Conservation (phyloP, 2,113 vertebrate genomes). For the Otus sunia region DNA sequence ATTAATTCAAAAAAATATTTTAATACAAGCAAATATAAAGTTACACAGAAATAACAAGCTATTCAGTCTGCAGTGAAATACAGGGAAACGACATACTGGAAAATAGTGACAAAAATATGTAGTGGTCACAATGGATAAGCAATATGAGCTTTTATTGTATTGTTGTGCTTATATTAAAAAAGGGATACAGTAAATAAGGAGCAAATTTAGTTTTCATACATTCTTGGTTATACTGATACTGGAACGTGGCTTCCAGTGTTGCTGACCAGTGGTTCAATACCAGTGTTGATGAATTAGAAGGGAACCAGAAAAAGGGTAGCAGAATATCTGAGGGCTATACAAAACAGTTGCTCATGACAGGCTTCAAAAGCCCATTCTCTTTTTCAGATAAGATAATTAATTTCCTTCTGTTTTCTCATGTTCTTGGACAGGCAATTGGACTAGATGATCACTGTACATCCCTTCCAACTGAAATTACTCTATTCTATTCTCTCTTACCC, state of each 20-base stretch:
- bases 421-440: neutral
- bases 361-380: neutral
- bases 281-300: neutral
- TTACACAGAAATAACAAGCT: neutral
- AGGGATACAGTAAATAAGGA: neutral
- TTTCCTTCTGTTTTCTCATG: neutral
- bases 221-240: neutral
- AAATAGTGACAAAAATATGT: neutral
- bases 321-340: neutral
- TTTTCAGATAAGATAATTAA: neutral
- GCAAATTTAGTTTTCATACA: neutral
- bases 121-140: neutral
- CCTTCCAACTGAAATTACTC: neutral
- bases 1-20: neutral
- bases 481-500: neutral
- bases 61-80: neutral
- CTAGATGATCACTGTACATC: neutral
- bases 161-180: neutral
- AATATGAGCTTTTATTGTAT: neutral
- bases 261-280: neutral
- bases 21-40: neutral
- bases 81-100: neutral
- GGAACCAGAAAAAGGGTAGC: neutral
- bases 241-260: neutral
- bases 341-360: neutral